Evolutionary conservation across 2,113 vertebrate species (phyloP).

Genomic region (Cyphomyrus plagiostoma): DNA sequence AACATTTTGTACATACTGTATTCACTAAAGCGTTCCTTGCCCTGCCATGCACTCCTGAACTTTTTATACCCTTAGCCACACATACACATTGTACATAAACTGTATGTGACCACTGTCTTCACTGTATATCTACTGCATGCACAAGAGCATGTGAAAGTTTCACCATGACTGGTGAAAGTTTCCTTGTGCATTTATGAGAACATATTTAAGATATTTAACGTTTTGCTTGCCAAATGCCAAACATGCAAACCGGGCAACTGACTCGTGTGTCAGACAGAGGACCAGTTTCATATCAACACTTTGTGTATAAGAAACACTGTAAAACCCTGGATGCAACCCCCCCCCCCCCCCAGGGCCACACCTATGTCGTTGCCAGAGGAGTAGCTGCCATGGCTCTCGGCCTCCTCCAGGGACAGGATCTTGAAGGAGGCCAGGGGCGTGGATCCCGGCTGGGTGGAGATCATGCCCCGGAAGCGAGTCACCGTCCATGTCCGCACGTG

Average conservation of each 20-base stretch:
- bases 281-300: background rate
- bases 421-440: conserved; percentile 94
- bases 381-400: conserved; percentile 90
- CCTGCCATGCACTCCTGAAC: background rate
- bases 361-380: conserved; percentile 92
- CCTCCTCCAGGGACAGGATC: conserved; percentile 90
- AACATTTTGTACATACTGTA: background rate
- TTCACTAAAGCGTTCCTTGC: background rate
- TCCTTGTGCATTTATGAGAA: background rate
- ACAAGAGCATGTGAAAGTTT: too few species aligned
- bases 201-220: background rate
- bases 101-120: background rate
- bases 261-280: background rate
- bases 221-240: background rate
- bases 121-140: background rate
- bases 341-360: conserved; percentile 40
- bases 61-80: background rate
- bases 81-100: background rate
- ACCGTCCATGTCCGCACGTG: conserved; percentile 95
- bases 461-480: conserved; percentile 94
- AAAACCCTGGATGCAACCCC: background rate
- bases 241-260: background rate
- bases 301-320: background rate
- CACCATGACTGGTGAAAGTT: background rate
- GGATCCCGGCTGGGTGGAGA: conserved; percentile 93